These are phyloP conservation scores for Enteromius anoplus DNA, from an alignment of 2,797 vertebrate genomes.

Conservation along the genomic window DNA sequence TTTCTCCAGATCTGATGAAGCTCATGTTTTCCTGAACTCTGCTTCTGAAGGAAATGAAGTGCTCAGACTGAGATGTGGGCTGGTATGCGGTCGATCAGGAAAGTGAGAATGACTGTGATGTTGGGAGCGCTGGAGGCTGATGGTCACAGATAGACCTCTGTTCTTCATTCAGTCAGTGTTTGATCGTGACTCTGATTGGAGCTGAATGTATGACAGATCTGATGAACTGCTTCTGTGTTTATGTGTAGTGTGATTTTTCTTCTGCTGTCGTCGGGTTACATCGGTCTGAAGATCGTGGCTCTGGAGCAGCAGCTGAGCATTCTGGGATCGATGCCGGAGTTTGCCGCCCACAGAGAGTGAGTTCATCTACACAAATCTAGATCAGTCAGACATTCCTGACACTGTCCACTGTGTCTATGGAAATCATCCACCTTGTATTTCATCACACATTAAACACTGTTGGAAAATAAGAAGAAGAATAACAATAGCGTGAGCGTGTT, in stretches of 20 bases:
- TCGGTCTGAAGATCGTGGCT: constrained; percentile 77
- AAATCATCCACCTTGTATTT: too few relatives aligned
- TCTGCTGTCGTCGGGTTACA: constrained; percentile 80
- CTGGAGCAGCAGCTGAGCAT: constrained; percentile 79
- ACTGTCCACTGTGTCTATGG: too few relatives aligned
- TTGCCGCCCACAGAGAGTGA: constrained; percentile 66
- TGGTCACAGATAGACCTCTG: constrained; percentile 22
- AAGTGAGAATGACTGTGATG: constrained; percentile 10
- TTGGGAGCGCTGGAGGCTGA: neutral
- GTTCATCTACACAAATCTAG: constrained; percentile 28
- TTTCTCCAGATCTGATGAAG: neutral
- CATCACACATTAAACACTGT: too few relatives aligned
- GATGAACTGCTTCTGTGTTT: neutral
- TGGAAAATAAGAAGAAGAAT: too few relatives aligned
- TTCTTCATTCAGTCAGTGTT: neutral
- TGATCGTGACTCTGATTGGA: neutral
- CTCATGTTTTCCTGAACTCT: neutral
- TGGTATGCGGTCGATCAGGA: constrained; percentile 24
- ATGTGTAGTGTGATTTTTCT: constrained; percentile 72
- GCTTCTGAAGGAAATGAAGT: neutral
- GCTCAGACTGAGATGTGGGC: neutral
- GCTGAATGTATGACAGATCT: neutral
- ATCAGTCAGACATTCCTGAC: neutral
- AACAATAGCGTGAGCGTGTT: too few relatives aligned
- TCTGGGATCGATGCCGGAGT: constrained; percentile 64